A percentile compares a stretch with the other conserved stretches of the same genome.
These are phyloP conservation scores for Ophion ventricosus DNA, from an alignment of 2,888 invertebrate species.

Conservation along the genomic window DNA sequence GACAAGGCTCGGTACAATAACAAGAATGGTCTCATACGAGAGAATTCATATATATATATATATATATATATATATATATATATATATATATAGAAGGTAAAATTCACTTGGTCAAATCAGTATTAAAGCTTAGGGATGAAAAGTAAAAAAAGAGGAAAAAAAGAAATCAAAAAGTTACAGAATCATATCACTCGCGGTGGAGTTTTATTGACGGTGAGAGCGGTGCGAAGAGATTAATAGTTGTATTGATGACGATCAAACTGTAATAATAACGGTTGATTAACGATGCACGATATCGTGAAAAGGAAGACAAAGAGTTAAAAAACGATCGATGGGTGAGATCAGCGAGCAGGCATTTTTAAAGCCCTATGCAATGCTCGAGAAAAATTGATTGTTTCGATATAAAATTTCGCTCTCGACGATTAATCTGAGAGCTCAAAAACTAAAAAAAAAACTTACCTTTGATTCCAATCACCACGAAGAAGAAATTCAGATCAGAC, in stretches of 20 bases:
- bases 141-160: slow-evolving; percentile 52
- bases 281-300: slow-evolving; percentile 60
- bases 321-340: not conserved
- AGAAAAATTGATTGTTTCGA: slow-evolving; percentile 14
- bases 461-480: not conserved
- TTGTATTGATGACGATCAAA: slow-evolving; percentile 66
- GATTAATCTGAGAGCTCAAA: not conserved
- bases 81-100: too few relatives aligned
- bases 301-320: slow-evolving; percentile 38
- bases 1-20: slow-evolving; percentile 57
- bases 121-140: slow-evolving; percentile 72
- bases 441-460: not conserved
- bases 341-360: not conserved
- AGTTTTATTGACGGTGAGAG: slow-evolving; percentile 53
- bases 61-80: too few relatives aligned
- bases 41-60: too few relatives aligned
- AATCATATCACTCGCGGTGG: slow-evolving; percentile 76
- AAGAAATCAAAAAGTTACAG: slow-evolving; percentile 76
- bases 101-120: slow-evolving; percentile 78
- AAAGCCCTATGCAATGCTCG: not conserved
- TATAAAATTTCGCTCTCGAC: not conserved
- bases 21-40: slow-evolving; percentile 50
- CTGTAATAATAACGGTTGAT: slow-evolving; percentile 59
- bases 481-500: not conserved
- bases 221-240: slow-evolving; percentile 69